Conservation (phyloP, 2,888 invertebrate species). For the Leuctra nigra region DNA sequence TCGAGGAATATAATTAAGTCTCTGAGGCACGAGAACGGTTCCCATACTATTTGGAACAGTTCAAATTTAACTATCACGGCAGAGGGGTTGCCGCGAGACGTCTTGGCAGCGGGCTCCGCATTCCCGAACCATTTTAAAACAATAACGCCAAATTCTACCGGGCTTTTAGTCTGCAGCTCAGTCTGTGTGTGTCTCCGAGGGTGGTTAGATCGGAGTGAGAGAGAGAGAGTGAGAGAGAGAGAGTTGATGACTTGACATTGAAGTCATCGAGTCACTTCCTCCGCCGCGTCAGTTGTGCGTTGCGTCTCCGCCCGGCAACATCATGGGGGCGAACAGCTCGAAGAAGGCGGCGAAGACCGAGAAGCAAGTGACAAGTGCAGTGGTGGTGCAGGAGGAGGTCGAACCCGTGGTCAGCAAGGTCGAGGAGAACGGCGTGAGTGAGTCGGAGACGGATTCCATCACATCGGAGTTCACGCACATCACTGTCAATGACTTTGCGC, state of each 20-base stretch:
- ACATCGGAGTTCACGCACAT: conserved; percentile 6
- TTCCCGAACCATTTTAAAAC: not conserved
- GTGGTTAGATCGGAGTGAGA: not conserved
- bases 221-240: not conserved
- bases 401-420: not conserved
- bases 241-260: conserved; percentile 8
- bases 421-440: not conserved
- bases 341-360: not conserved
- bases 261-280: not conserved
- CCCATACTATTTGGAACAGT: not conserved
- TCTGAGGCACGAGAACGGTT: not conserved
- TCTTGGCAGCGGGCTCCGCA: not conserved
- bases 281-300: not conserved
- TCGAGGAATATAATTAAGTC: conserved; percentile 5
- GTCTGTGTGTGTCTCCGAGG: not conserved
- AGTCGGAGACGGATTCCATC: conserved; percentile 9
- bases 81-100: not conserved
- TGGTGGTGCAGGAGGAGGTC: not conserved
- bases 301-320: not conserved
- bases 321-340: conserved; percentile 3
- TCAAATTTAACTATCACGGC: not conserved
- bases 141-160: not conserved
- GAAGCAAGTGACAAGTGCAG: not conserved
- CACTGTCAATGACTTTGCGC: not conserved
- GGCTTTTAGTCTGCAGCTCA: not conserved